Evolutionary conservation across 2,113 vertebrate species (phyloP).

Genomic region (Bostrychus sinensis): DNA sequence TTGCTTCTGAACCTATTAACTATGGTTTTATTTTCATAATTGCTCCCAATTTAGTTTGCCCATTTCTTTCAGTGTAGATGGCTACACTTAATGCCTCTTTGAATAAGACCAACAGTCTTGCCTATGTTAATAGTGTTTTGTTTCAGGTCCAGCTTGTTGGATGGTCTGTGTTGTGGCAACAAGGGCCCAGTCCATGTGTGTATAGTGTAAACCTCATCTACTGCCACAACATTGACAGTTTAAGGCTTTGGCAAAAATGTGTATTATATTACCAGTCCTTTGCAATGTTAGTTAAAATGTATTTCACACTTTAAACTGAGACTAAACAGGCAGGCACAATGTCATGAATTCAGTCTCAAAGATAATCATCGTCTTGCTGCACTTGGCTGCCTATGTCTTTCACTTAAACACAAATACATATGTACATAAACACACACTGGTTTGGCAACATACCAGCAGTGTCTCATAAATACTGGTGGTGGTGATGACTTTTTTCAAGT

Average conservation of each 20-base stretch:
- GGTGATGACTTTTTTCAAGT: constrained; percentile 26
- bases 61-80: constrained; percentile 34
- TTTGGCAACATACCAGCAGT: constrained; percentile 65
- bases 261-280: not conserved
- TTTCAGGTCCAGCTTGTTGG: constrained; percentile 51
- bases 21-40: constrained; percentile 38
- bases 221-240: not conserved
- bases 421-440: constrained; percentile 52
- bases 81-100: not conserved
- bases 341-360: not conserved
- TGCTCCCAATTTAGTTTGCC: constrained; percentile 25
- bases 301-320: constrained; percentile 3
- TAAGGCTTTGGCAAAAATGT: not conserved
- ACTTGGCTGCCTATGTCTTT: constrained; percentile 12
- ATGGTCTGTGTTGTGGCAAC: constrained; percentile 66
- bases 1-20: constrained; percentile 39
- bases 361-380: constrained; percentile 38
- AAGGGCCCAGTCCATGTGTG: constrained; percentile 50
- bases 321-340: constrained; percentile 3
- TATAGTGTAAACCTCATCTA: constrained; percentile 62
- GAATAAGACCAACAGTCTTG: constrained; percentile 30
- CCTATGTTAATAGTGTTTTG: constrained; percentile 38
- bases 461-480: constrained; percentile 35
- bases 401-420: constrained; percentile 28
- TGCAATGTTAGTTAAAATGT: not conserved